Evolutionary conservation across 2,113 vertebrate genomes (phyloP), one percentile per base, ranked within the genome.

Genomic region (Lycaon pictus): DNA sequence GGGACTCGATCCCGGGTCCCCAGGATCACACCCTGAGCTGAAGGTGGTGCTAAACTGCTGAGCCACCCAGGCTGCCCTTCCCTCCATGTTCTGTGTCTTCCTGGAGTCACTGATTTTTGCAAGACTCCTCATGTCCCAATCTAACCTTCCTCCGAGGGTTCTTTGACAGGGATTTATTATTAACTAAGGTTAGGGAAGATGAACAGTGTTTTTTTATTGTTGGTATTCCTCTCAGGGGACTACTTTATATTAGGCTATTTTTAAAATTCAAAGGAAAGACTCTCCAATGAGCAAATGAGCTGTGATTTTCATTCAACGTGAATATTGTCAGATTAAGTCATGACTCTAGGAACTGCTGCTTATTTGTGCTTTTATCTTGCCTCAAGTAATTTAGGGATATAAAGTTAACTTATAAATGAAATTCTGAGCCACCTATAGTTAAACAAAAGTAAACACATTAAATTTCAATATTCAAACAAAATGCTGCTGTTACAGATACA

Each of bases 391-490:
- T 93, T 48, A 77, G 9, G 29, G 23, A 7, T n/a, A 62, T 48
- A 35, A 32, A 29, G 17, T 90, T 92, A 53, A 65, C 10, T 35
- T 69, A 23, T n/a, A 90, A 94, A 71, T 82, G 8, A 72, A 65
- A 92, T 80, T 92, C 88, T 74, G 35, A 95, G 51, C 27, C 17
- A 80, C 11, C 13, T 27, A 76, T 2, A 53, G 17, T 29, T 76
- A 67, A 55, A 22, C 11, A 79, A 89, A 92, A 58, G 6, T 77
- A 67, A 91, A 74, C 48, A 55, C 6, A 43, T 1, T 55, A 15
- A 89, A 55, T 90, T 67, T 83, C 35, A 81, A 4, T 81, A 51
- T 53, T 83, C 81, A 96, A 92, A 55, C 7, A 8, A 95, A 94
- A 88, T 48, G 20, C 10, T 76, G 22, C 55, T 53, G 17, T 65